Base-by-base conservation (phyloP, 2,888 invertebrate genomes). In the Antheraea assamensis region DNA sequence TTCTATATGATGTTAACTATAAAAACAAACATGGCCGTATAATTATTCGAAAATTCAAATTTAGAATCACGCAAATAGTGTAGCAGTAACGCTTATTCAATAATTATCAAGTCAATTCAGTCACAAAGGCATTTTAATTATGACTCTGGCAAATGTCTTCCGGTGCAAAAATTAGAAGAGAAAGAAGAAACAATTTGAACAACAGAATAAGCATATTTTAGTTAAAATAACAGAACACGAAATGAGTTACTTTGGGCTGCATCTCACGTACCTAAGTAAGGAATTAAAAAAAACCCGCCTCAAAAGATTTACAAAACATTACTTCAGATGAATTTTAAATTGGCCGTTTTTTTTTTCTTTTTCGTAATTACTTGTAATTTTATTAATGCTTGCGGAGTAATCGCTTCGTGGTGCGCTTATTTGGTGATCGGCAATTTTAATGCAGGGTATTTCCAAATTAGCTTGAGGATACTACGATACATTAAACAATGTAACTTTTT, bases 351-450 rank as follows among this genome's bases (percentile, higher is more conserved):
- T 61, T 81, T 74, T 71, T 61, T 81, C 81, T 82, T 81, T 82
- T 77, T 81, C 76, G 80, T 86, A 85, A 89, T 89, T 87, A 84
- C 78, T 81, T 81, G 78, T 86, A 87, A 87, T 88, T 85, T 87
- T 85, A 86, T 88, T 87, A 87, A 87, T 82, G 83, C 83, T 82
- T 81, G 78, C 77, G 71, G 82, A 82, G 82, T 86, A 85, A 86
- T 85, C 82, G 79, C 83, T 79, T 79, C 78, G 78, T 74, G 70
- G 76, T 78, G 78, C 77, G 83, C 87, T 83, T 89, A 83, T 89
- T 87, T 81, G 90, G 90, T 88, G 87, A 88, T 86, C 87, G 76
- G 81, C 79, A 84, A 87, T 87, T 86, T 87, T 83, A 80, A 81
- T 82, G 79, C 81, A 77, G 30, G 70, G 31, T 70, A 47, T 72